Evolutionary conservation across 2,797 vertebrate species (phyloP), one percentile per base, ranked within the genome.

Genomic region (Intellagama lesueurii): DNA sequence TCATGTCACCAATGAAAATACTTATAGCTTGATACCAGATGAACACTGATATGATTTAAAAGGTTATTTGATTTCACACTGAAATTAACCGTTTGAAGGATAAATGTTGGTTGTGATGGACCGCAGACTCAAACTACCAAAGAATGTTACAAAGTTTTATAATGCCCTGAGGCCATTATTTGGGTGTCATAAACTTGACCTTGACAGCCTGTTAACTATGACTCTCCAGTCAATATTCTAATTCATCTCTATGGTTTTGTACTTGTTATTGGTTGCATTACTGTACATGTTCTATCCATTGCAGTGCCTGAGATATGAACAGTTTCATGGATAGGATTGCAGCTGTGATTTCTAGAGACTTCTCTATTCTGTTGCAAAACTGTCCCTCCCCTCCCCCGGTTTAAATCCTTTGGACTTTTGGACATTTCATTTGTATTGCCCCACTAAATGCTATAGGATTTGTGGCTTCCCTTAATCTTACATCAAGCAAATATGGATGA

Each of bases 341-440:
- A 83, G 16, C 4, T 81, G 32, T n/a, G 30, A 32, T 56, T 4
- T 56, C 72, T 70, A 47, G 11, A 40, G 64, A 30, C 76, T 64
- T 44, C 47, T 75, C 26, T 35, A 32, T 28, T 66, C 12, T 40
- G 7, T n/a, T 4, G 22, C 49, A 22, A 78, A 64, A 16, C 17
- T 16, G 35, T 47, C 30, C 47, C 64, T 14, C 52, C 9, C 40
- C 40, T 40, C 66, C 83, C 82, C 32, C 87, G 2, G 49, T 73
- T 32, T 87, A 0, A 44, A 86, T 81, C 68, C 86, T 84, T 80
- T 9, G 85, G 88, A 78, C 17, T 70, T 91, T 60, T 32, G 68
- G 56, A 60, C 16, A 64, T 3, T 47, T 64, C 56, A 64, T 60
- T n/a, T 70, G 11, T 70, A 24, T 78, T 56, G 69, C 7, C n/a